These are phyloP conservation scores for Urocyon cinereoargenteus DNA, from an alignment of 2,797 vertebrate species.

Conservation along the genomic window DNA sequence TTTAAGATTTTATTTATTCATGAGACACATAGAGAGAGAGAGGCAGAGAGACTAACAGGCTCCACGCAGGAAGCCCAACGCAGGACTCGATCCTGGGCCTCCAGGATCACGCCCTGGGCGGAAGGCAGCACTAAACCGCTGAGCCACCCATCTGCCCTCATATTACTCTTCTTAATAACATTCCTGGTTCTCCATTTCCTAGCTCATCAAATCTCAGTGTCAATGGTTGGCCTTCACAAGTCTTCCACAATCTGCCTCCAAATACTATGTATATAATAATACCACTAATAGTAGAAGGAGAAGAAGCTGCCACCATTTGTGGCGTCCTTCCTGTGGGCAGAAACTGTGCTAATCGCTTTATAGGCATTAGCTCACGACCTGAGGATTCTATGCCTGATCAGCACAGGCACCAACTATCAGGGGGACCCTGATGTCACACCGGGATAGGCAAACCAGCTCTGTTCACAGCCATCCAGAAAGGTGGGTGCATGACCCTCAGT, in stretches of 20 bases:
- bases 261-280: too few species aligned
- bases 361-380: not conserved
- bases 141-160: too few species aligned
- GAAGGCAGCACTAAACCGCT: too few species aligned
- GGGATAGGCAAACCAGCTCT: not conserved
- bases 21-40: too few species aligned
- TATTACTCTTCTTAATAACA: not conserved
- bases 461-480: not conserved
- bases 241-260: not conserved
- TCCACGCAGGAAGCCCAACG: too few species aligned
- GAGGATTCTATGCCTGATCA: not conserved
- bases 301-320: not conserved
- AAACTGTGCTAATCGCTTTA: not conserved
- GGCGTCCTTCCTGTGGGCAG: not conserved
- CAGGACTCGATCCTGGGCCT: too few species aligned
- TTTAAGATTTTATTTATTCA: too few species aligned
- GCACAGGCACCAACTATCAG: not conserved
- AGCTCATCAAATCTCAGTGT: not conserved
- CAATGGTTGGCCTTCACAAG: not conserved
- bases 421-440: not conserved
- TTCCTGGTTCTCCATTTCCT: not conserved
- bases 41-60: too few species aligned
- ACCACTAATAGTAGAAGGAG: fast-evolving
- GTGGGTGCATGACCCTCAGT: fast-evolving
- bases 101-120: too few species aligned